A percentile compares a stretch with the other conserved stretches of the same genome.
phyloP scores from a whole-genome alignment of 2,888 invertebrate genomes.

The Hybos culiciformis region DNA sequence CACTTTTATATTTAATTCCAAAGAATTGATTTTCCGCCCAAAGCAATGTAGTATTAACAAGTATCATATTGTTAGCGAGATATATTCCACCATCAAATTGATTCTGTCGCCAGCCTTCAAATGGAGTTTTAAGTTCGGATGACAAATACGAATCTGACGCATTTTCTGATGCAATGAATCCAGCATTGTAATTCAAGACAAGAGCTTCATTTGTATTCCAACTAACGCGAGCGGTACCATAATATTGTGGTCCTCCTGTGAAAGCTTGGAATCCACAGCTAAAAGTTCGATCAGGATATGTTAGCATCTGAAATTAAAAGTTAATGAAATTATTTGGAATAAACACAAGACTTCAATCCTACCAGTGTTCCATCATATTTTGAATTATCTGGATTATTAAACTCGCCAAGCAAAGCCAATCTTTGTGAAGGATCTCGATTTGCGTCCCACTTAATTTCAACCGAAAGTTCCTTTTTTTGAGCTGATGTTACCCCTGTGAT shows the following conservation, averaged over 20 bases:
- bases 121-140: conserved; percentile 43
- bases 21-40: conserved; percentile 48
- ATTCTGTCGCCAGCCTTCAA: conserved; percentile 44
- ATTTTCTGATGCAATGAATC: conserved; percentile 34
- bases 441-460: conserved; percentile 74
- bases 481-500: conserved; percentile 47
- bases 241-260: conserved; percentile 28
- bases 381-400: conserved; percentile 44
- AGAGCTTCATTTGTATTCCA: conserved; percentile 57
- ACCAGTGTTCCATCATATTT: conserved; percentile 51
- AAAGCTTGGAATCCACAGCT: conserved; percentile 50
- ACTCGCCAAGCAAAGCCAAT: conserved; percentile 39
- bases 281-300: conserved; percentile 63
- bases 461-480: conserved; percentile 48
- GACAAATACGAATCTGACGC: conserved; percentile 28
- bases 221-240: conserved; percentile 42
- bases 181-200: conserved; percentile 26
- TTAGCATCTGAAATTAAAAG: too few species aligned
- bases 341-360: too few species aligned
- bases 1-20: conserved; percentile 41
- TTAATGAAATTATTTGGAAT: too few species aligned
- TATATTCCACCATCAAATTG: conserved; percentile 38
- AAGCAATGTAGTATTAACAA: conserved; percentile 40
- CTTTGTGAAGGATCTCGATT: conserved; percentile 64
- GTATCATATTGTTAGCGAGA: conserved; percentile 38